phyloP scores from a whole-genome alignment of 2,797 vertebrate species.

The Scolopax rusticola region DNA sequence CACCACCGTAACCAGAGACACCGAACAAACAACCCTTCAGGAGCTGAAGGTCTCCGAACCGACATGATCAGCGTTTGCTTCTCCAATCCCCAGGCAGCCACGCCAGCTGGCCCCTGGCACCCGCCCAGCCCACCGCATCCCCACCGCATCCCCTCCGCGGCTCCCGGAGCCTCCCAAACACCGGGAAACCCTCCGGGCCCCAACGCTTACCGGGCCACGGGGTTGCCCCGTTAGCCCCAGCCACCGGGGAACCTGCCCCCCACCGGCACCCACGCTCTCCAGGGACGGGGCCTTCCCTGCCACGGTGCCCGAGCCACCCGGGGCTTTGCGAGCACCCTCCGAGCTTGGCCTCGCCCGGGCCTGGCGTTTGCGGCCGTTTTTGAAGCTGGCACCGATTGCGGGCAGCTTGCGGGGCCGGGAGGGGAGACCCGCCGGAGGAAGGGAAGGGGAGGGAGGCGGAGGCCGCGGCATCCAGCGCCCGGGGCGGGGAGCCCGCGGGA shows the following conservation, averaged over 20 bases:
- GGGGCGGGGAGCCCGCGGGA: background rate
- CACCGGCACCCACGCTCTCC: background rate
- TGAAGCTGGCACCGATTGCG: background rate
- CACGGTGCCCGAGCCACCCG: background rate
- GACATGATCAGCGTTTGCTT: background rate
- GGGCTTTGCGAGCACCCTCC: background rate
- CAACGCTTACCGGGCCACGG: rapidly evolving
- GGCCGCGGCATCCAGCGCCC: background rate
- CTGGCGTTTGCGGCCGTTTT: background rate
- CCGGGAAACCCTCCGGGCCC: rapidly evolving
- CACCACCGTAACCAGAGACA: background rate
- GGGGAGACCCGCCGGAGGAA: background rate
- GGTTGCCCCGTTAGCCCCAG: background rate
- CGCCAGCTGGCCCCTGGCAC: background rate
- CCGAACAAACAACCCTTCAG: rapidly evolving
- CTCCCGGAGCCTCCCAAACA: background rate
- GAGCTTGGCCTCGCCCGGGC: background rate
- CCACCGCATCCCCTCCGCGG: background rate
- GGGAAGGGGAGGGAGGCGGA: background rate
- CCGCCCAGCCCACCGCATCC: background rate
- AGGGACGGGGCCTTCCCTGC: background rate
- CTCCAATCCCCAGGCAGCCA: background rate
- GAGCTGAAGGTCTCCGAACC: rapidly evolving
- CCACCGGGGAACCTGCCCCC: background rate
- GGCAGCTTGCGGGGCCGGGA: background rate